These are phyloP conservation scores for Pelodytes ibericus DNA, from an alignment of 2,797 vertebrate species.

Conservation along the genomic window DNA sequence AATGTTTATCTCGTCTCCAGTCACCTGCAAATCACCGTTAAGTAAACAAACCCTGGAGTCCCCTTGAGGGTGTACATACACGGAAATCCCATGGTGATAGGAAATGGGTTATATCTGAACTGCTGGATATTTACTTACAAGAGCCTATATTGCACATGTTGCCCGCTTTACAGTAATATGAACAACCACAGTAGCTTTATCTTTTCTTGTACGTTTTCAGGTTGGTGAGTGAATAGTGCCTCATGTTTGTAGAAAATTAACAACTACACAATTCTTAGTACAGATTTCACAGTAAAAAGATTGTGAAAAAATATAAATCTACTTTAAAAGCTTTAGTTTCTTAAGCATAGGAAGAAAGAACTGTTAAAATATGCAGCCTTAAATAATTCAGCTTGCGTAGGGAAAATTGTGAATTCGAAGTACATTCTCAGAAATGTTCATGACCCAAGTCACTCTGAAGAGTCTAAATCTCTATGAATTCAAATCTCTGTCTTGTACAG, in stretches of 20 bases:
- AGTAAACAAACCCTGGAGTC: too few relatives aligned
- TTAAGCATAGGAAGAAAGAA: conserved; percentile 28
- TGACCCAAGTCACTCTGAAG: conserved; percentile 22
- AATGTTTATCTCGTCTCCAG: too few relatives aligned
- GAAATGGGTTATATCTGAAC: too few relatives aligned
- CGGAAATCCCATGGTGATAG: too few relatives aligned
- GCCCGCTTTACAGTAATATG: too few relatives aligned
- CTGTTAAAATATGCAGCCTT: conserved; percentile 49
- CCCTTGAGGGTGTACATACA: too few relatives aligned
- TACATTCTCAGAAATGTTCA: conserved; percentile 32
- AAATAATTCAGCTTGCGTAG: conserved; percentile 45
- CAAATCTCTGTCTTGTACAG: conserved; percentile 36
- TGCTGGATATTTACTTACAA: too few relatives aligned
- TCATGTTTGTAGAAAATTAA: neutral
- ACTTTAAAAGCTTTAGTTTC: conserved; percentile 35
- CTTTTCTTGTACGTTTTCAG: too few relatives aligned
- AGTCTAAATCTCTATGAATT: conserved; percentile 32
- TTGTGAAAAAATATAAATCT: conserved; percentile 29
- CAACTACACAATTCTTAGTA: neutral
- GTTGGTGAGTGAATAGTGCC: neutral
- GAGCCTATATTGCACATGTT: too few relatives aligned
- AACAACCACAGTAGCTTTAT: too few relatives aligned
- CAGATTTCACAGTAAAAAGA: conserved; percentile 20
- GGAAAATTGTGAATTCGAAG: conserved; percentile 41
- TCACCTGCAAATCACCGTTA: too few relatives aligned